A percentile compares a stretch with the other conserved stretches of the same genome.
phyloP scores from a whole-genome alignment of 2,113 vertebrate species.

The Bufo gargarizans region DNA sequence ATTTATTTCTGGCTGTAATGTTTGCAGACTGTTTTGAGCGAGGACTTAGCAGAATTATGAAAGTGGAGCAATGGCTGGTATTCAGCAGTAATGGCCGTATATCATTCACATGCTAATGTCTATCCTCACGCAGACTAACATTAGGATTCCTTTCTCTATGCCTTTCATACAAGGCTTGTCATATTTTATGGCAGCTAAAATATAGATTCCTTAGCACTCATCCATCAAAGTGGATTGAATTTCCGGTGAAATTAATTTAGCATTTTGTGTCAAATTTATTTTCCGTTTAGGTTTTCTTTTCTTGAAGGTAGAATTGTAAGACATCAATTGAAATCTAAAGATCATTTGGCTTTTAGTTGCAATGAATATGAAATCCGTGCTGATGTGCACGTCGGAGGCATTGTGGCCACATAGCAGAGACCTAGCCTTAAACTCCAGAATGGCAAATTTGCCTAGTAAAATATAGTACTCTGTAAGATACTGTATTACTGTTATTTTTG shows the following conservation, averaged over 20 bases:
- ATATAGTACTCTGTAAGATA: too few relatives aligned
- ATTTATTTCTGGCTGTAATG: constrained; percentile 16
- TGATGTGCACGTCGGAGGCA: too few relatives aligned
- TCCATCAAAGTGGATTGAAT: neutral
- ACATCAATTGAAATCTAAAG: neutral
- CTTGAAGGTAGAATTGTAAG: too few relatives aligned
- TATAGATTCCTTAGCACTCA: constrained; percentile 17
- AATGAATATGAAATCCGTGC: too few relatives aligned
- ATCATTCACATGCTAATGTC: constrained; percentile 39
- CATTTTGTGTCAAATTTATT: neutral
- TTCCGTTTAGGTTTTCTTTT: neutral
- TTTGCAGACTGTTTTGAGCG: constrained; percentile 12
- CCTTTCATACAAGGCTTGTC: constrained; percentile 26
- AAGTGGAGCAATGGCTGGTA: neutral
- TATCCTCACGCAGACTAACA: constrained; percentile 15
- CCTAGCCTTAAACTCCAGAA: too few relatives aligned
- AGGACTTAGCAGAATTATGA: neutral
- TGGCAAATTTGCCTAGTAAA: too few relatives aligned
- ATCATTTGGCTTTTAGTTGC: neutral
- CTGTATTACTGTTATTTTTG: too few relatives aligned
- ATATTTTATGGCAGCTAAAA: constrained; percentile 25
- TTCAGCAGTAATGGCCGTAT: constrained; percentile 2
- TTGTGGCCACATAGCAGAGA: too few relatives aligned
- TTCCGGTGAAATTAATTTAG: neutral
- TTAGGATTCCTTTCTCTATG: constrained; percentile 7